Percentiles rank a stretch among this genome's conserved stretches.
Evolutionary conservation across 2,888 invertebrate species (phyloP).

Genomic region (Tenodera sinensis): DNA sequence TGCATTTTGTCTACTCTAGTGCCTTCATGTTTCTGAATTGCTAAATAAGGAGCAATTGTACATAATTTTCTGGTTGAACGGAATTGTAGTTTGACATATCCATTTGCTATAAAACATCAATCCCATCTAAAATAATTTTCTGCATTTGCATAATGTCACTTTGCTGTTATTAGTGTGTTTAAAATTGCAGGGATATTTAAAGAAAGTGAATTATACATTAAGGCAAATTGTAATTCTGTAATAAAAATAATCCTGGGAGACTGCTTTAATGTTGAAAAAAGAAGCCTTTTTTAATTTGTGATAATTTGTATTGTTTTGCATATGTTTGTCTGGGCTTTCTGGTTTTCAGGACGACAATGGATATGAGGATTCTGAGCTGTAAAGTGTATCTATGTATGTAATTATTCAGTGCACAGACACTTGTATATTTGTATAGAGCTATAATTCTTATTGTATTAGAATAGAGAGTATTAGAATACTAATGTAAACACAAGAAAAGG

Average conservation of each 20-base stretch:
- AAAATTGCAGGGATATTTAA: not conserved
- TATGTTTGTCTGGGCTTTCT: not conserved
- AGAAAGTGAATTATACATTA: not conserved
- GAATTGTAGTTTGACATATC: not conserved
- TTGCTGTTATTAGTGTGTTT: not conserved
- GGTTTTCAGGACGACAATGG: not conserved
- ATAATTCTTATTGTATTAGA: not conserved
- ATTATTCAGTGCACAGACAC: not conserved
- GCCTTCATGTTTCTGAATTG: conserved; percentile 12
- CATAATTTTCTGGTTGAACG: not conserved
- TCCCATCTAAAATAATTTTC: not conserved
- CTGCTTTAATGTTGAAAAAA: not conserved
- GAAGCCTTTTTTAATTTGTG: not conserved
- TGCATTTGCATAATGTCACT: not conserved
- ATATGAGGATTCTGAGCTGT: not conserved
- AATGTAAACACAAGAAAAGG: not conserved
- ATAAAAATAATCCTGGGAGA: not conserved
- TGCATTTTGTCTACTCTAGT: conserved; percentile 13
- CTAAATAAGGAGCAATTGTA: not conserved
- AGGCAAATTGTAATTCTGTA: not conserved
- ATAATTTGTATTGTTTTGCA: not conserved
- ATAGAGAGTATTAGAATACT: not conserved
- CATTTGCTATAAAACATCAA: not conserved
- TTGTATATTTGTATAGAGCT: conserved; percentile 11
- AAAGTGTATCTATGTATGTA: not conserved